Conservation (phyloP, 1,140 invertebrate genomes). For the Oedothorax gibbosus region DNA sequence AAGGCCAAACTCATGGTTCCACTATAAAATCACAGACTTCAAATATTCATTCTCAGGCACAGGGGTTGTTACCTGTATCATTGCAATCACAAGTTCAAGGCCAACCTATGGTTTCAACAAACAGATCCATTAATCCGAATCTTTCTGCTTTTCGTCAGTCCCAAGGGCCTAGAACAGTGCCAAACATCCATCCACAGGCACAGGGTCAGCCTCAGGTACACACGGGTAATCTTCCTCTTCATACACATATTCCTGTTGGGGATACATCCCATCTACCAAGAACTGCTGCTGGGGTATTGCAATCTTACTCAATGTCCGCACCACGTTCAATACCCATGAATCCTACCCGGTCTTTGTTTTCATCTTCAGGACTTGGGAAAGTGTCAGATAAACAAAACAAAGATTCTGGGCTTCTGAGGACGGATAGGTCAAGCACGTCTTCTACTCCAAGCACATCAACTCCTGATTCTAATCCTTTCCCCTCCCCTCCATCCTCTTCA, state of each 20-base stretch:
- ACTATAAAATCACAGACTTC: constrained; percentile 45
- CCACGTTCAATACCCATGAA: constrained; percentile 46
- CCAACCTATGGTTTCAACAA: constrained; percentile 52
- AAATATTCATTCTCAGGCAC: constrained; percentile 45
- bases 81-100: constrained; percentile 56
- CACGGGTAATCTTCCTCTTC: constrained; percentile 58
- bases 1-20: constrained; percentile 49
- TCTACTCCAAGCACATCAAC: constrained; percentile 57
- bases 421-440: constrained; percentile 43
- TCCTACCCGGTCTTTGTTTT: constrained; percentile 31
- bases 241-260: constrained; percentile 53
- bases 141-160: constrained; percentile 40
- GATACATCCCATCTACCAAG: constrained; percentile 53
- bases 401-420: constrained; percentile 22
- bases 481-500: constrained; percentile 68
- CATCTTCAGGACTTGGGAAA: constrained; percentile 31
- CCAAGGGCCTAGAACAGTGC: constrained; percentile 51
- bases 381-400: constrained; percentile 41
- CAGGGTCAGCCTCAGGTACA: constrained; percentile 62
- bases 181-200: constrained; percentile 62
- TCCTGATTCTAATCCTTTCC: constrained; percentile 61
- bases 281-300: constrained; percentile 30
- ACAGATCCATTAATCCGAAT: constrained; percentile 28
- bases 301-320: constrained; percentile 54
- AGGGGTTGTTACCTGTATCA: constrained; percentile 54